Conservation (phyloP, 2,888 invertebrate genomes). For the Cryptus viduatorius region DNA sequence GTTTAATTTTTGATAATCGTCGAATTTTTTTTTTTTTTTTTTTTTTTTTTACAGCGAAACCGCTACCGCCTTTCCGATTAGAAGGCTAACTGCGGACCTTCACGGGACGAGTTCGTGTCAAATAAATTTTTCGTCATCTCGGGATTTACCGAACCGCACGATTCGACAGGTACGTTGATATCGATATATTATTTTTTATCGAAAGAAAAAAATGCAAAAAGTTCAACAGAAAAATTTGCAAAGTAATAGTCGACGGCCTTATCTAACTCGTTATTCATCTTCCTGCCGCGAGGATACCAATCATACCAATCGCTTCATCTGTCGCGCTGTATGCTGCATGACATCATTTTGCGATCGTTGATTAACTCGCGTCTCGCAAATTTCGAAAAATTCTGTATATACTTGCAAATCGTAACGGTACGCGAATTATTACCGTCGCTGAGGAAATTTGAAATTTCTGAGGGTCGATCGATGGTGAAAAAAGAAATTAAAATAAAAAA, state of each 20-base stretch:
- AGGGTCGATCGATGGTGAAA: background rate
- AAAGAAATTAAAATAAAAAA: background rate
- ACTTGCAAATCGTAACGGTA: background rate
- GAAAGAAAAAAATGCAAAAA: background rate
- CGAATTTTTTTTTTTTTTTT: background rate
- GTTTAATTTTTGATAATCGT: background rate
- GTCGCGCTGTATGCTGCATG: background rate
- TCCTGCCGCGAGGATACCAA: slow-evolving; percentile 11
- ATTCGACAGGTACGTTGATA: background rate
- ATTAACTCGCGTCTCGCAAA: slow-evolving; percentile 12
- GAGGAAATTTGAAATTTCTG: background rate
- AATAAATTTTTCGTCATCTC: slow-evolving; percentile 46
- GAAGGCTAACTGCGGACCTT: slow-evolving; percentile 63
- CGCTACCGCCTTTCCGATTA: slow-evolving; percentile 51
- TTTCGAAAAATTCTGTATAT: background rate
- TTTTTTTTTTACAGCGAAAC: background rate
- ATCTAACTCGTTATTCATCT: slow-evolving; percentile 31
- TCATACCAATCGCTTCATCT: slow-evolving; percentile 29
- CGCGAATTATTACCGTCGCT: background rate
- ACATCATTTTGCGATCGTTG: slow-evolving; percentile 18
- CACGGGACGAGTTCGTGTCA: slow-evolving; percentile 26
- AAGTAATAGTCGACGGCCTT: slow-evolving; percentile 26
- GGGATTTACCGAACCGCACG: background rate
- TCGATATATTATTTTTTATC: background rate
- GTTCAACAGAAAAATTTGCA: background rate